Evolutionary conservation across 2,113 vertebrate species (phyloP), one percentile per base, ranked within the genome.

Genomic region (Dicentrarchus labrax): DNA sequence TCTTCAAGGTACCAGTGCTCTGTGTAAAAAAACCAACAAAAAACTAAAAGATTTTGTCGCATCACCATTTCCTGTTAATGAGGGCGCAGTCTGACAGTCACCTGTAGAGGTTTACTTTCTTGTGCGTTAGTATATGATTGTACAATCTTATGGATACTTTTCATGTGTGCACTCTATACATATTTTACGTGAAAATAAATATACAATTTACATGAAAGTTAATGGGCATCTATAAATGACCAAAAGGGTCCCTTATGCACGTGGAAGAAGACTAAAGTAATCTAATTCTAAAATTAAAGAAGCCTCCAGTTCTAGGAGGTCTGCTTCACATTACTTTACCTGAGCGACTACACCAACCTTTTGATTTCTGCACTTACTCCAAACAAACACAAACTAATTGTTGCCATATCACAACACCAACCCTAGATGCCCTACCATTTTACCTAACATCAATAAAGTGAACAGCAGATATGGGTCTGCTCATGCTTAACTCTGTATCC

Each of bases 281-380:
- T 74, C 53, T 57, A 77, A 59, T 6, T 74, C 30, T 30, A 73
- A 85, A 79, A 86, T 84, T 60, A 74, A 78, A 86, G 69, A 82
- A 68, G 78, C 70, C 56, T 76, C 86, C 13, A 43, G 10, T 74
- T 66, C 43, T 47, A 39, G 78, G 86, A 91, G 83, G 86, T 84
- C 60, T 53, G 85, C 70, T 81, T 92, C 86, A 92, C 88, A 89
- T 89, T 83, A 87, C 90, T 83, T 88, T 90, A 91, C 90, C 91
- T 91, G 91, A 93, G 91, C 78, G 57, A 78, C 89, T 83, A 87
- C 72, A 51, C 76, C 71, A n/a, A 82, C 51, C 6, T 21, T 80
- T 30, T 41, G 9, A 87, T 77, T 78, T 82, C 39, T 66, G 81
- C 51, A 56, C 60, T 72, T 51, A 69, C 50, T 62, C 57, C 68